These are phyloP conservation scores for Cladopsammia gracilis DNA, from an alignment of 64 coral and sea anemone species.

Conservation along the genomic window DNA sequence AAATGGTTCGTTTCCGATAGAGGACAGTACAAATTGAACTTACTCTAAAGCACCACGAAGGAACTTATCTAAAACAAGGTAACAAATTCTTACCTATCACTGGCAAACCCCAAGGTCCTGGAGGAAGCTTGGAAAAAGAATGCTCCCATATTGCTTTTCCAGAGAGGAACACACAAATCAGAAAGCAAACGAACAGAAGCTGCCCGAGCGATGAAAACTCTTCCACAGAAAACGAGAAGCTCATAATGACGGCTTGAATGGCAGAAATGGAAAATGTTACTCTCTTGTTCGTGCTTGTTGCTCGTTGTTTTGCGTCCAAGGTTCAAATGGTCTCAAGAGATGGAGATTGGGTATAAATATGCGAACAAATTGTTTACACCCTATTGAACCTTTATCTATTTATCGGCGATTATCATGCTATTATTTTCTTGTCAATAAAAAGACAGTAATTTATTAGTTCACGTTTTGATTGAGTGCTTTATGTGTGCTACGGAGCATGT, in stretches of 20 bases:
- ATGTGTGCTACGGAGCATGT: not conserved
- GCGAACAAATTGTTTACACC: constrained; percentile 32
- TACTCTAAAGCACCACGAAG: too few relatives aligned
- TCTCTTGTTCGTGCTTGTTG: not conserved
- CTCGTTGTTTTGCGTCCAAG: not conserved
- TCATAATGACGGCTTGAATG: not conserved
- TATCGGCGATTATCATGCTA: constrained; percentile 33
- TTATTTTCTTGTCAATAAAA: constrained; percentile 33
- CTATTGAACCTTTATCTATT: constrained; percentile 22
- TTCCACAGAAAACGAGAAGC: not conserved
- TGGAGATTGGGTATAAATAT: constrained; percentile 32
- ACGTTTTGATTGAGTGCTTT: constrained; percentile 49
- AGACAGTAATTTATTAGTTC: constrained; percentile 38
- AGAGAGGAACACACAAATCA: constrained; percentile 33
- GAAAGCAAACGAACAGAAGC: constrained; percentile 12
- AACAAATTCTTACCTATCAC: constrained; percentile 39
- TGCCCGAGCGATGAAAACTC: not conserved
- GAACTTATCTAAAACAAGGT: too few relatives aligned
- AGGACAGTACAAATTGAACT: too few relatives aligned
- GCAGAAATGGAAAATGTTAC: not conserved
- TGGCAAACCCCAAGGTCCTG: constrained; percentile 65
- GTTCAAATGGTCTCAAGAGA: constrained; percentile 55
- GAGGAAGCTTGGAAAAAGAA: constrained; percentile 58
- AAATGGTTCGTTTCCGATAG: too few relatives aligned
- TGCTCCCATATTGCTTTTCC: constrained; percentile 48